phyloP scores from a whole-genome alignment of 2,888 invertebrate species.

The Eupithecia dodoneata region DNA sequence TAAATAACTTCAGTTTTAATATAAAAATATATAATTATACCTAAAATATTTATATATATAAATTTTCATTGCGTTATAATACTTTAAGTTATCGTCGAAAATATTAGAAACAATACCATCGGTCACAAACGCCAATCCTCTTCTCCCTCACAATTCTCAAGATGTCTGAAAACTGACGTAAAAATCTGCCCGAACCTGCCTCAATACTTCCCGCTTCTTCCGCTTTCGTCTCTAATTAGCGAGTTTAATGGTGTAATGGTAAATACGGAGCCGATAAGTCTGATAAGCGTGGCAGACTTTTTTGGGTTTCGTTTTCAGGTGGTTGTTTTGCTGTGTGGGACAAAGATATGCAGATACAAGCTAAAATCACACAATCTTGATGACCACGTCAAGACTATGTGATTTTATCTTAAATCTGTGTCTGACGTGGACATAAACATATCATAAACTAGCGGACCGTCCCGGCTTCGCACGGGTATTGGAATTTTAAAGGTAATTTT shows the following conservation, averaged over 20 bases:
- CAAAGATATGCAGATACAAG: not conserved
- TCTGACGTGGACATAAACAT: too few species aligned
- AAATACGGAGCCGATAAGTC: conserved; percentile 24
- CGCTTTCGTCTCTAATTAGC: conserved; percentile 75
- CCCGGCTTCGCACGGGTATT: too few species aligned
- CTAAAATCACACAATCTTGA: too few species aligned
- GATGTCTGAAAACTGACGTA: conserved; percentile 80
- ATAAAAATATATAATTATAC: too few species aligned
- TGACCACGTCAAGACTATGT: too few species aligned
- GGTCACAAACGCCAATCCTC: conserved; percentile 54
- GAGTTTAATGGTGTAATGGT: conserved; percentile 57
- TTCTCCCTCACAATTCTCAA: conserved; percentile 52
- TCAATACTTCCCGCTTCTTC: conserved; percentile 65
- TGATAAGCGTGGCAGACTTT: conserved; percentile 31
- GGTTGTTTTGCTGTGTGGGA: not conserved
- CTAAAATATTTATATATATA: too few species aligned
- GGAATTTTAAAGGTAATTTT: too few species aligned
- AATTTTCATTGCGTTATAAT: too few species aligned
- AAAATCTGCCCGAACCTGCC: conserved; percentile 81
- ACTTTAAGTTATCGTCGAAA: not conserved
- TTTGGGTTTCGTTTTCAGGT: conserved; percentile 36
- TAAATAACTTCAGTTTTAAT: too few species aligned
- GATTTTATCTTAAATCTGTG: too few species aligned
- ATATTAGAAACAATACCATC: not conserved
- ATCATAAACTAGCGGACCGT: too few species aligned